A percentile compares a stretch with the other conserved stretches of the same genome.
Conservation (phyloP, 2,888 invertebrate genomes). For the Scelioninae gen. 1 region DNA sequence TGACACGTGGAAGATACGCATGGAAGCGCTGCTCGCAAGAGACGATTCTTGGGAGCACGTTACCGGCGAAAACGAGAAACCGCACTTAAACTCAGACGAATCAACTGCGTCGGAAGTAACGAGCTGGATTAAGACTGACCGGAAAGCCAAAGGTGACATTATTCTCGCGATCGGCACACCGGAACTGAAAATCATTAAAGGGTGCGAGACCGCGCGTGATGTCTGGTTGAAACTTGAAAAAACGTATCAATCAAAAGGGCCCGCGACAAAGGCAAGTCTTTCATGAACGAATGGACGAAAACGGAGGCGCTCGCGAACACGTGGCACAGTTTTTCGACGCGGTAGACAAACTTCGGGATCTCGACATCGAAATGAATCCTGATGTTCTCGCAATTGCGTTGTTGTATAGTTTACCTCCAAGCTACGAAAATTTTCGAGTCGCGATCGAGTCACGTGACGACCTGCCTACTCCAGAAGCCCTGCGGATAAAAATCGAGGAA, state of each 20-base stretch:
- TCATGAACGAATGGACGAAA: too few relatives aligned
- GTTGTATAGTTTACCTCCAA: not conserved
- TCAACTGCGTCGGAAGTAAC: not conserved
- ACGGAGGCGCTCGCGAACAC: too few relatives aligned
- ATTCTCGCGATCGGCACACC: not conserved
- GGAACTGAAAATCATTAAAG: constrained; percentile 18
- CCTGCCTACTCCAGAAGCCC: constrained; percentile 17
- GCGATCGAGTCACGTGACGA: constrained; percentile 32
- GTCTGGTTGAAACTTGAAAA: constrained; percentile 1
- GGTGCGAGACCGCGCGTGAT: constrained; percentile 16
- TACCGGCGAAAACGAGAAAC: not conserved
- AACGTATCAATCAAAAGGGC: constrained; percentile 76
- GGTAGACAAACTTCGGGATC: too few relatives aligned
- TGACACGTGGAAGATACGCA: constrained; percentile 31
- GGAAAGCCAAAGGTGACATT: constrained; percentile 3
- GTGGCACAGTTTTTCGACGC: too few relatives aligned
- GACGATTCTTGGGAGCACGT: constrained; percentile 15
- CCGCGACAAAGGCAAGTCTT: constrained; percentile 78
- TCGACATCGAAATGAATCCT: too few relatives aligned
- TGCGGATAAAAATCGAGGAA: constrained; percentile 14
- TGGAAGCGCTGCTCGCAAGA: constrained; percentile 17
- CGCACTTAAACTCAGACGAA: not conserved
- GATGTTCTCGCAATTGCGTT: too few relatives aligned
- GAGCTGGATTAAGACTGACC: not conserved
- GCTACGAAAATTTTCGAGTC: constrained; percentile 28